Base-by-base conservation (phyloP, 2,888 invertebrate genomes). In the Troglohyphantes excavatus region DNA sequence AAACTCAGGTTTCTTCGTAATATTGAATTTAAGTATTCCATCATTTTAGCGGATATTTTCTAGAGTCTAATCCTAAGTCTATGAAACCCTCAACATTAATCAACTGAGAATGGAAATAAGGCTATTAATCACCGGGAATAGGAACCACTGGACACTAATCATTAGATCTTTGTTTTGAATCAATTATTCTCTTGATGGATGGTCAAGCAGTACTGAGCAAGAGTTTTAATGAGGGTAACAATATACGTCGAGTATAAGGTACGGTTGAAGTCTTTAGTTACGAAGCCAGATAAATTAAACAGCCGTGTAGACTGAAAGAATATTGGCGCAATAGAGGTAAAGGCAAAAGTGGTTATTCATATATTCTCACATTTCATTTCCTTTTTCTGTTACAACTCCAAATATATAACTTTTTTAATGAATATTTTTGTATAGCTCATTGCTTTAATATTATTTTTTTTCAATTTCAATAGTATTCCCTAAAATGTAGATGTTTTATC, bases 201-300 rank as follows among this genome's bases (percentile, higher is more conserved):
- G n/a, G 53, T n/a, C 5, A 17, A n/a, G 3, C 3, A 33, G 33
- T 33, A 33, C 33, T 33, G 33, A 53, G 13, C 53, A 53, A 53
- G 53, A 39, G 53, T n/a, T 53, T 53, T 53, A 53, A 53, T 13
- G 53, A 53, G 39, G 39, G 53, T 53, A 53, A 53, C 53, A n/a
- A n/a, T 13, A 53, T n/a, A 2, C 53, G 53, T n/a, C 53, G 17
- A 5, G 53, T 53, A 53, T 46, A 7, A 17, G 17, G n/a, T n/a
- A n/a, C n/a, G n/a, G n/a, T 53, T 53, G 9, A 7, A 39, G 39
- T 7, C 39, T 11, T 39, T 39, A 39, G 39, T 39, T 39, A 13
- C n/a, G n/a, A n/a, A n/a, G n/a, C n/a, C n/a, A 13, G 13, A 39
- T 39, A 39, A 61, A 61, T 61, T 13, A 61, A 61, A 61, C 39